Base-by-base conservation (phyloP, 2,888 invertebrate genomes). In the Chloroclystis v-ata region DNA sequence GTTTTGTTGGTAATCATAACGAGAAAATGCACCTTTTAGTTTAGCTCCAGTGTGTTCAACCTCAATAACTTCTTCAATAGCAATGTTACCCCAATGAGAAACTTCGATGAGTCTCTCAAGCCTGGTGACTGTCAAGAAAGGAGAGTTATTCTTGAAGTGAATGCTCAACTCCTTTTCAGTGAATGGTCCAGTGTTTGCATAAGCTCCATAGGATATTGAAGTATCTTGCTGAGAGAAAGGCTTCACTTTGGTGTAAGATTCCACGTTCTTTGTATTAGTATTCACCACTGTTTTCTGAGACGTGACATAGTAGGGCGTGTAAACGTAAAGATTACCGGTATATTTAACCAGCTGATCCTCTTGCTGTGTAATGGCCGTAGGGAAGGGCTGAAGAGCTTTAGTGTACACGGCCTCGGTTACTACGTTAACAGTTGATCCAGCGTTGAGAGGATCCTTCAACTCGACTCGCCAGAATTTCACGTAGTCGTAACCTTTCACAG, bases 21-120 rank as follows among this genome's bases (percentile, higher is more conserved):
- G 92, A 1, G 99, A 99, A 86, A 99, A 98, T 1, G 97, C 92
- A 0, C 97, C 97, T 72, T 98, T 97, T 29, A 99, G 82, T 54
- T 92, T 89, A 8, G 99, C 99, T 30, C 99, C 99, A 35, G 95
- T 94, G 71, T 99, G 99, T 12, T 93, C 89, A 57, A 99, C 89
- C 74, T 98, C 96, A 60, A 99, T 91, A 5, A 94, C 92, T 76
- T 99, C 99, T 75, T 99, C 98, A 0, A 99, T 91, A 13, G 99
- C 99, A 65, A 99, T 96, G 70, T 99, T 98, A 6, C 99, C 99
- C 99, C 99, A 99, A 76, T 99, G 99, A 0, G 99, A 99, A 1
- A 99, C 92, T 84, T 99, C 99, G 64, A 99, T 94, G 0, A 92
- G 86, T 38, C 99, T 91, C 62, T 95, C 94, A 59, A 99, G 78